Evolutionary conservation across 2,113 vertebrate genomes (phyloP).

Genomic region (Eptatretus burgeri): DNA sequence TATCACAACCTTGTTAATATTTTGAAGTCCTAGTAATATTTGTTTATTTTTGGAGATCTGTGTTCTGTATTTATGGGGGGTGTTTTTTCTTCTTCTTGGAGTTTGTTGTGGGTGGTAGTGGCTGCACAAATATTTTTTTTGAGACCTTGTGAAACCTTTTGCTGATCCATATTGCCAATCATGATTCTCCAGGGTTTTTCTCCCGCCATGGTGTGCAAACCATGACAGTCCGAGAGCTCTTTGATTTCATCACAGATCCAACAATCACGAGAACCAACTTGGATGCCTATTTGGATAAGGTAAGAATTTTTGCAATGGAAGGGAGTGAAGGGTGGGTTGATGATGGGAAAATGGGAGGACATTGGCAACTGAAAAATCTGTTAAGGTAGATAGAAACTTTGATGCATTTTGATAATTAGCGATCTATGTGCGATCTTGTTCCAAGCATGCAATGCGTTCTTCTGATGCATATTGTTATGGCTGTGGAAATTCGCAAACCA

Average conservation of each 20-base stretch:
- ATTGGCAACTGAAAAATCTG: not conserved
- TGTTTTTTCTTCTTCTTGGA: not conserved
- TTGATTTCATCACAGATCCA: constrained; percentile 67
- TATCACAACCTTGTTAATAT: not conserved
- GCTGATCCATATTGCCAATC: not conserved
- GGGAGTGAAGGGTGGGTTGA: too few relatives aligned
- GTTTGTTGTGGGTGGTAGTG: not conserved
- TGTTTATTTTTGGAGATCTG: too few relatives aligned
- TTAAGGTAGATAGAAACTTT: not conserved
- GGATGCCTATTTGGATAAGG: constrained; percentile 55
- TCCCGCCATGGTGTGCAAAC: constrained; percentile 34
- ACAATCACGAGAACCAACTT: constrained; percentile 45
- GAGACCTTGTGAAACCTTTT: not conserved
- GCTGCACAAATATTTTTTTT: not conserved
- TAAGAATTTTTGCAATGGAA: constrained; percentile 12
- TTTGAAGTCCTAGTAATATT: not conserved
- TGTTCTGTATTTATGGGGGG: too few relatives aligned
- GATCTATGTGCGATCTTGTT: too few relatives aligned
- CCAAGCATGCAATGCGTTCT: too few relatives aligned
- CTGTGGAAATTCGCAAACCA: too few relatives aligned
- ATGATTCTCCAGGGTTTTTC: constrained; percentile 40
- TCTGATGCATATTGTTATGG: too few relatives aligned
- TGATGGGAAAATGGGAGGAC: too few relatives aligned
- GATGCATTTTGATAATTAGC: not conserved
- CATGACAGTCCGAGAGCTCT: constrained; percentile 74